These are phyloP conservation scores for Lethenteron camtschaticum DNA, from an alignment of 2,113 vertebrate species.

Conservation along the genomic window DNA sequence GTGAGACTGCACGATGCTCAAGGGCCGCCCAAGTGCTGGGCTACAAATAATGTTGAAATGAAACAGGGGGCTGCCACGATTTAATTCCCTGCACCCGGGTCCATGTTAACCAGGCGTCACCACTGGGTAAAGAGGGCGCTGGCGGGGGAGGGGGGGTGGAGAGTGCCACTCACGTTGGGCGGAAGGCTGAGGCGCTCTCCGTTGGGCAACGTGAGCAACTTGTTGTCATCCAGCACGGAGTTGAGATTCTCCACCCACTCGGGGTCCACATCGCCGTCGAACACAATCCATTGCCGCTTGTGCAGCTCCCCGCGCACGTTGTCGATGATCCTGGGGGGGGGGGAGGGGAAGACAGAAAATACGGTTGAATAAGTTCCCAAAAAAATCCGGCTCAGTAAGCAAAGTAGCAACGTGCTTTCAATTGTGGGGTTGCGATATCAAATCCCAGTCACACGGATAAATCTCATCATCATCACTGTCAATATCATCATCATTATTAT, in stretches of 20 bases:
- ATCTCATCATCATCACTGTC: background rate
- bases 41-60: too few species aligned
- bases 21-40: too few species aligned
- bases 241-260: conserved; percentile 46
- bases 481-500: background rate
- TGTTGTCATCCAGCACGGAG: conserved; percentile 41
- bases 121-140: too few species aligned
- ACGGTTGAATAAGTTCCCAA: background rate
- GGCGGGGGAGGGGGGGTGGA: too few species aligned
- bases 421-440: background rate
- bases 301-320: conserved; percentile 9
- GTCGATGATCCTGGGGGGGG: background rate
- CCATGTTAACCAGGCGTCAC: too few species aligned
- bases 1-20: too few species aligned
- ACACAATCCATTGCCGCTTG: conserved; percentile 38
- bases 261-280: conserved; percentile 38
- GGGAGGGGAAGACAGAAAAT: background rate
- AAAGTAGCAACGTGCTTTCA: background rate
- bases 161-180: conserved; percentile 19
- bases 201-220: conserved; percentile 35
- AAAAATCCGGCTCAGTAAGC: background rate
- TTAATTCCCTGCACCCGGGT: too few species aligned
- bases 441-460: background rate
- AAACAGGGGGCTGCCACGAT: too few species aligned
- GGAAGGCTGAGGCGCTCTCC: conserved; percentile 40